Percentiles rank a stretch among this genome's conserved stretches.
Conservation (phyloP, 1,140 invertebrate genomes). For the Ceratoteleas bidentatus region DNA sequence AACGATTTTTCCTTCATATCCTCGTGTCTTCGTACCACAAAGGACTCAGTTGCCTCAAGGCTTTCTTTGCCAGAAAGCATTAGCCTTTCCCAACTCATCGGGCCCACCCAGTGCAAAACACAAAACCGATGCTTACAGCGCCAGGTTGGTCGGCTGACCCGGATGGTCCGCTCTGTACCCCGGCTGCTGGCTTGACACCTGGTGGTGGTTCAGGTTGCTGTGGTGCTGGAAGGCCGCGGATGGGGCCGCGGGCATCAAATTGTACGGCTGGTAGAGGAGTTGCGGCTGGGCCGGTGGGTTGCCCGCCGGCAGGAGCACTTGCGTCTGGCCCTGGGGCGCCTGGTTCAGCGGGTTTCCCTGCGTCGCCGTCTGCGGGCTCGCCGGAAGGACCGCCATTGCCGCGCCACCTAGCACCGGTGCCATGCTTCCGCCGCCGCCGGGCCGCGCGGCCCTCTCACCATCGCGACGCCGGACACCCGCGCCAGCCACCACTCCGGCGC, state of each 20-base stretch:
- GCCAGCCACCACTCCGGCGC: slow-evolving; percentile 20
- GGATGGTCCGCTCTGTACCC: slow-evolving; percentile 36
- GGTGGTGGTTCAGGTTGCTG: slow-evolving; percentile 65
- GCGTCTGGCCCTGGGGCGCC: slow-evolving; percentile 72
- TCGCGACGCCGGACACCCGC: slow-evolving; percentile 34
- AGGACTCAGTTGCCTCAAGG: too few relatives aligned
- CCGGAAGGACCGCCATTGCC: slow-evolving; percentile 81
- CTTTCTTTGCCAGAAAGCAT: too few relatives aligned
- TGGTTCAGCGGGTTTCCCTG: slow-evolving; percentile 69
- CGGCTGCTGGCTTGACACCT: slow-evolving; percentile 50
- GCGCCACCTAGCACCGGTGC: slow-evolving; percentile 80
- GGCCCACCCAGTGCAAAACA: background rate
- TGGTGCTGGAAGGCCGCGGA: slow-evolving; percentile 69
- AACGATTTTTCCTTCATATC: too few relatives aligned
- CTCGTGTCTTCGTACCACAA: too few relatives aligned
- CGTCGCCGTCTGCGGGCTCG: slow-evolving; percentile 80
- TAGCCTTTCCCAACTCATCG: too few relatives aligned
- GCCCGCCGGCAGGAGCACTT: slow-evolving; percentile 69
- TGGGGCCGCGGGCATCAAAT: slow-evolving; percentile 70
- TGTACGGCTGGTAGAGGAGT: slow-evolving; percentile 78
- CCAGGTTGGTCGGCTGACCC: slow-evolving; percentile 20
- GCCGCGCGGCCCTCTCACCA: slow-evolving; percentile 56
- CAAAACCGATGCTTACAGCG: slow-evolving; percentile 30
- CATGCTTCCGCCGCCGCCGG: slow-evolving; percentile 68
- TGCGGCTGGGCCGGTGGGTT: slow-evolving; percentile 61